phyloP scores from a whole-genome alignment of 2,888 invertebrate species.

The Malthinus seriepunctatus region DNA sequence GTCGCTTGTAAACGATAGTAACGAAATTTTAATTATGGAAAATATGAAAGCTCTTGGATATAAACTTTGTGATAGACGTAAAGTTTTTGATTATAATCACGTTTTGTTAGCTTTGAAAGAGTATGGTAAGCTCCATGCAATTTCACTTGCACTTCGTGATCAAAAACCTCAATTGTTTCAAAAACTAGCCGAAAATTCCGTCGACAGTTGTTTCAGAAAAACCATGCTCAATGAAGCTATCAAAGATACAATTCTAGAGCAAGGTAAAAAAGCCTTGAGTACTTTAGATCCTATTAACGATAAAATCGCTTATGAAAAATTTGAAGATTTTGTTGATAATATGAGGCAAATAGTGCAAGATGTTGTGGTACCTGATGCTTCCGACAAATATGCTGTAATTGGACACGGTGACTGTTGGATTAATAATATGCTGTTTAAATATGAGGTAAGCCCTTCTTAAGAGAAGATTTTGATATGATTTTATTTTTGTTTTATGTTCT shows the following conservation, averaged over 20 bases:
- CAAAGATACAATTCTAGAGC: background rate
- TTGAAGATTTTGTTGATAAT: conserved; percentile 19
- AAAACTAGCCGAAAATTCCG: conserved; percentile 20
- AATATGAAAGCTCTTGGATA: conserved; percentile 35
- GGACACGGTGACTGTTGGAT: conserved; percentile 36
- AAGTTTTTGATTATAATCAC: conserved; percentile 37
- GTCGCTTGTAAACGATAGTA: conserved; percentile 23
- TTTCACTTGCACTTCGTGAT: conserved; percentile 39
- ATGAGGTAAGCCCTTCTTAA: conserved; percentile 11
- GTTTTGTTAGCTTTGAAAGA: conserved; percentile 36
- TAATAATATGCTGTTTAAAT: conserved; percentile 36
- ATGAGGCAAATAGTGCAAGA: conserved; percentile 8
- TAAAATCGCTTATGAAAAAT: conserved; percentile 19
- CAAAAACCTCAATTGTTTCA: conserved; percentile 32
- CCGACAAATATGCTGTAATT: conserved; percentile 35
- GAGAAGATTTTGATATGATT: too few species aligned
- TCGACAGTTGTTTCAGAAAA: conserved; percentile 25
- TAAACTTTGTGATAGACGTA: conserved; percentile 20
- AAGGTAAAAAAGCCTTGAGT: conserved; percentile 18
- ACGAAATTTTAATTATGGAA: conserved; percentile 38
- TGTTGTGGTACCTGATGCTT: conserved; percentile 16
- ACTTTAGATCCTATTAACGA: conserved; percentile 23
- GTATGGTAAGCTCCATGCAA: conserved; percentile 40
- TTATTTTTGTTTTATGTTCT: background rate
- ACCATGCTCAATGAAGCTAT: background rate